Base-by-base conservation (phyloP, 1,140 invertebrate species). In the Bombus soroeensis region DNA sequence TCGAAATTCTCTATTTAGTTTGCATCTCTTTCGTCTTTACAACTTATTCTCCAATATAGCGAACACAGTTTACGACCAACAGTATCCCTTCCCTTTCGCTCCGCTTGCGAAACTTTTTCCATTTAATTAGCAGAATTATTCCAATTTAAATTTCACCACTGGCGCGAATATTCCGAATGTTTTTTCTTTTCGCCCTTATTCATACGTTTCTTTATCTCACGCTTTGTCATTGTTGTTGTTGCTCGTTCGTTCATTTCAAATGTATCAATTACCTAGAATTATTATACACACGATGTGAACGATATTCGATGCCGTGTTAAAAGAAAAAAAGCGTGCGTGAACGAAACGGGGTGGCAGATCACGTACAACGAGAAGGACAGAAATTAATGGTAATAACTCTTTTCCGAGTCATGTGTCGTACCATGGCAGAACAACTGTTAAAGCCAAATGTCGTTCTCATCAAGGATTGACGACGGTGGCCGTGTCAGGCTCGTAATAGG, bases 401-500 rank as follows among this genome's bases (percentile, higher is more conserved):
- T 85, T 79, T 25, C 66, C 75, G 66, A 57, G 83, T 59, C 75
- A 59, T 66, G 47, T 70, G 82, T 84, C 70, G 57, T 28, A 37
- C 43, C 41, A 53, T 57, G 43, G 5, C 32, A 47, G 76, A 41
- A 72, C 68, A 80, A 64, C 68, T 79, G 76, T 59, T 80, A n/a
- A 85, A 47, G 53, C 76, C 76, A 78, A 85, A 72, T 85, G 83
- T 85, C 76, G 83, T 85, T 80, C 66, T 78, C 76, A 64, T 89
- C 83, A 73, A 71, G 79, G 74, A 79, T 74, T 64, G 53, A 57
- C n/a, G 70, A 28, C 2, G 74, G 41, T 59, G 66, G 76, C 28
- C 53, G 39, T 84, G 59, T 84, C 82, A 77, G 77, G 41, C 77
- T 77, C 25, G 81, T 89, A 83, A 89, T 88, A 83, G 76, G 83